phyloP scores from a whole-genome alignment of 2,888 invertebrate species.

The Trypoxylon attenuatum region DNA sequence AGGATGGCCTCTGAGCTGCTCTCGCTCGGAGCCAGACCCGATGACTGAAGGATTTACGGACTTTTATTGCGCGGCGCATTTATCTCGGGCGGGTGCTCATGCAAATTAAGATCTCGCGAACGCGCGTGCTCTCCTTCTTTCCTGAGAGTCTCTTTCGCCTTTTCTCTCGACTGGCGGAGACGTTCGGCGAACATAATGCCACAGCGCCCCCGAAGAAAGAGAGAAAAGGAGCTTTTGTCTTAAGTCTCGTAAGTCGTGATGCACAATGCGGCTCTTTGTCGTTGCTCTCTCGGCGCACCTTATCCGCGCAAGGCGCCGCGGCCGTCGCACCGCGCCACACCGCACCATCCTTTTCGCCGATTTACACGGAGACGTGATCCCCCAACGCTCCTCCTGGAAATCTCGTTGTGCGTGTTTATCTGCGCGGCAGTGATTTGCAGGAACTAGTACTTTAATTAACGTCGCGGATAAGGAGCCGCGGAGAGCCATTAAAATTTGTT shows the following conservation, averaged over 20 bases:
- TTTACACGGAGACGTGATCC: slow-evolving; percentile 29
- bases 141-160: background rate
- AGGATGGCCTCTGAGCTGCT: too few species aligned
- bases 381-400: slow-evolving; percentile 3
- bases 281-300: slow-evolving; percentile 10
- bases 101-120: slow-evolving; percentile 65
- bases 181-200: slow-evolving; percentile 35
- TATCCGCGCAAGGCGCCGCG: background rate
- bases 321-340: background rate
- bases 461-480: background rate
- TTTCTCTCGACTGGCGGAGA: slow-evolving; percentile 34
- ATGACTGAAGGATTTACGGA: slow-evolving; percentile 69
- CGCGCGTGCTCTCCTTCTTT: background rate
- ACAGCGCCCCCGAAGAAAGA: slow-evolving; percentile 7
- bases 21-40: slow-evolving; percentile 43
- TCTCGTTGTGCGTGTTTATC: slow-evolving; percentile 9
- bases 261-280: slow-evolving; percentile 57
- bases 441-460: slow-evolving; percentile 13
- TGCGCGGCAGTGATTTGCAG: slow-evolving; percentile 1
- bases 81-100: slow-evolving; percentile 59
- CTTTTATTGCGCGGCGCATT: slow-evolving; percentile 64
- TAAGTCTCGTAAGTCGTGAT: slow-evolving; percentile 34
- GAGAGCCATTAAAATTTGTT: background rate
- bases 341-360: slow-evolving; percentile 11
- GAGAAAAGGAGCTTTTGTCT: slow-evolving; percentile 59